These are phyloP conservation scores for Heliconius hewitsoni DNA, from an alignment of 1,140 invertebrate genomes.

Conservation along the genomic window DNA sequence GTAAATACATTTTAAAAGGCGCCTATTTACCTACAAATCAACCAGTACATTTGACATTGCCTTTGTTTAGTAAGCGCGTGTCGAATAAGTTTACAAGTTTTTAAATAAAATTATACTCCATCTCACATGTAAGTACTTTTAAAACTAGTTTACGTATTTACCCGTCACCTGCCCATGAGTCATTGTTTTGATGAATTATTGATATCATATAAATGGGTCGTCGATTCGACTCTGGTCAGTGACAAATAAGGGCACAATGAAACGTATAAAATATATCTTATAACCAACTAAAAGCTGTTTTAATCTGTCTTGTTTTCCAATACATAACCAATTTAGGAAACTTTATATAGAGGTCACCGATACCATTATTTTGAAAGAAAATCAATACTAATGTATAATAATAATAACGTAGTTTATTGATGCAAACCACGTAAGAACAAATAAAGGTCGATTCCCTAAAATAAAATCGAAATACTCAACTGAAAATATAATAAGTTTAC, in stretches of 20 bases:
- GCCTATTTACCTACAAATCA: background rate
- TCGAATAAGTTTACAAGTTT: constrained; percentile 5
- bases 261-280: background rate
- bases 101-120: constrained; percentile 7
- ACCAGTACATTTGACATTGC: background rate
- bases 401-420: background rate
- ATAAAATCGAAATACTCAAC: background rate
- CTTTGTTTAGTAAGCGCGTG: background rate
- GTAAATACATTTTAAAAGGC: background rate
- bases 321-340: background rate
- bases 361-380: background rate
- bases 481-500: background rate
- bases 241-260: background rate
- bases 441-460: background rate
- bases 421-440: background rate
- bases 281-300: background rate
- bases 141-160: background rate
- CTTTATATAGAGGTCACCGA: background rate
- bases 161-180: background rate
- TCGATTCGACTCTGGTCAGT: background rate
- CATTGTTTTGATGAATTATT: constrained; percentile 7
- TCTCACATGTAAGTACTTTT: background rate
- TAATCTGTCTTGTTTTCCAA: background rate
- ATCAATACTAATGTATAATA: background rate
- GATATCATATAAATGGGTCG: background rate